Conservation (phyloP, 1,140 invertebrate genomes). For the Homarus americanus region DNA sequence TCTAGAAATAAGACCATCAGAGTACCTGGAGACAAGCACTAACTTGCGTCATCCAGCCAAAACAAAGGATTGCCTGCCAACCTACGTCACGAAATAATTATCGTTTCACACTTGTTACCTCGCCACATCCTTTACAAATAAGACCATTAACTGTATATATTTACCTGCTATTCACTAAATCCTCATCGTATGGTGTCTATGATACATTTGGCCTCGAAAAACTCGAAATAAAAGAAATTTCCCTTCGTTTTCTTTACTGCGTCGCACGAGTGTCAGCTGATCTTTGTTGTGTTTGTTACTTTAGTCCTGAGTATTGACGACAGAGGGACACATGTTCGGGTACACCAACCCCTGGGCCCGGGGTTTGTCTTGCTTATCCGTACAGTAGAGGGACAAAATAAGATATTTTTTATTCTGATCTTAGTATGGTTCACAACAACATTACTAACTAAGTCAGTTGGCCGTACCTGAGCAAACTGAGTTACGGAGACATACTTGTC, state of each 20-base stretch:
- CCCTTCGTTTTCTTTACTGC: slow-evolving; percentile 32
- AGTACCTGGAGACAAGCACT: slow-evolving; percentile 2
- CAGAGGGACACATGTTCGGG: not conserved
- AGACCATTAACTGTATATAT: not conserved
- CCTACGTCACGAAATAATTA: not conserved
- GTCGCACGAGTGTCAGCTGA: slow-evolving; percentile 68
- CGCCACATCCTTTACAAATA: not conserved
- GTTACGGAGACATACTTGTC: too few relatives aligned
- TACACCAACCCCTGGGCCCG: too few relatives aligned
- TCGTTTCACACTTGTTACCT: not conserved
- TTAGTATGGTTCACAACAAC: too few relatives aligned
- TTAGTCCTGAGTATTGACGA: not conserved
- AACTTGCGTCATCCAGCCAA: slow-evolving; percentile 40
- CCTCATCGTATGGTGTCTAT: not conserved
- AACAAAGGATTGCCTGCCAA: slow-evolving; percentile 43
- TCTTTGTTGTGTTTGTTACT: slow-evolving; percentile 64
- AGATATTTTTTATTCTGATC: too few relatives aligned
- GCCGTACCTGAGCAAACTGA: too few relatives aligned
- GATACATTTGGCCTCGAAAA: not conserved
- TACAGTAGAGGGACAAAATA: too few relatives aligned
- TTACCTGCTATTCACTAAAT: slow-evolving; percentile 27
- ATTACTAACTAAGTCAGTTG: too few relatives aligned
- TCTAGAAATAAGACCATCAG: not conserved
- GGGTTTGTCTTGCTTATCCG: too few relatives aligned
- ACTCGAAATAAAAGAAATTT: slow-evolving; percentile 1